These are phyloP conservation scores for Axea sp. DNA, from an alignment of 2,888 invertebrate genomes.

Conservation along the genomic window DNA sequence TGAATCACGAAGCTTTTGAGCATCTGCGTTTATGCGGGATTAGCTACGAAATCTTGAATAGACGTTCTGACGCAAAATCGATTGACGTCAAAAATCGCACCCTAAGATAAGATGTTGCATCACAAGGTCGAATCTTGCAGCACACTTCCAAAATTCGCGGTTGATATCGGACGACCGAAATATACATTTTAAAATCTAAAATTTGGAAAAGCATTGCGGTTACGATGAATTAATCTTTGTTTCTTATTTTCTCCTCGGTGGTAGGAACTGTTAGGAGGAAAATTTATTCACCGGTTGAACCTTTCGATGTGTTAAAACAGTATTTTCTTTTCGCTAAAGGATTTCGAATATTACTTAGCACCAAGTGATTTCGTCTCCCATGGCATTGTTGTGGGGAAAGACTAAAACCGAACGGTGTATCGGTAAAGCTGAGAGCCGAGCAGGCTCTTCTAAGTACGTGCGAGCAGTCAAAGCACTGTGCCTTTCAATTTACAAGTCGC, in stretches of 20 bases:
- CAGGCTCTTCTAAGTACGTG: conserved; percentile 37
- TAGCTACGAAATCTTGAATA: conserved; percentile 61
- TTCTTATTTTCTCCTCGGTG: too few species aligned
- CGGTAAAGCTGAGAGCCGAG: conserved; percentile 24
- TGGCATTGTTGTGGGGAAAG: conserved; percentile 20
- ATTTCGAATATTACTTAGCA: conserved; percentile 13
- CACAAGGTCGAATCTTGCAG: conserved; percentile 3
- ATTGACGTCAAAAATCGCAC: conserved; percentile 59
- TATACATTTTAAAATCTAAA: too few species aligned
- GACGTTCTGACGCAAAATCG: conserved; percentile 49
- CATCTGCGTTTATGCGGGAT: conserved; percentile 65
- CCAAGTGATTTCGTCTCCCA: conserved; percentile 7
- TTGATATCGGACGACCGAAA: too few species aligned
- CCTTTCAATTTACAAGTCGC: conserved; percentile 59
- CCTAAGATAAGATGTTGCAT: conserved; percentile 43
- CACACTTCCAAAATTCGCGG: not conserved
- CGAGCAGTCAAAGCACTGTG: conserved; percentile 37
- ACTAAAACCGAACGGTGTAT: conserved; percentile 29
- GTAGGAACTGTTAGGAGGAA: too few species aligned
- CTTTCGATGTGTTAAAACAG: too few species aligned
- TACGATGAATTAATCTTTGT: too few species aligned
- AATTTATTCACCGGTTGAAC: too few species aligned
- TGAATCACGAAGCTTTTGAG: conserved; percentile 60
- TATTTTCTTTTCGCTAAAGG: conserved; percentile 17
- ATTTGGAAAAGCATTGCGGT: too few species aligned